Percentiles rank a stretch among this genome's conserved stretches.
phyloP scores from a whole-genome alignment of 2,797 vertebrate species.

The Myripristis murdjan region DNA sequence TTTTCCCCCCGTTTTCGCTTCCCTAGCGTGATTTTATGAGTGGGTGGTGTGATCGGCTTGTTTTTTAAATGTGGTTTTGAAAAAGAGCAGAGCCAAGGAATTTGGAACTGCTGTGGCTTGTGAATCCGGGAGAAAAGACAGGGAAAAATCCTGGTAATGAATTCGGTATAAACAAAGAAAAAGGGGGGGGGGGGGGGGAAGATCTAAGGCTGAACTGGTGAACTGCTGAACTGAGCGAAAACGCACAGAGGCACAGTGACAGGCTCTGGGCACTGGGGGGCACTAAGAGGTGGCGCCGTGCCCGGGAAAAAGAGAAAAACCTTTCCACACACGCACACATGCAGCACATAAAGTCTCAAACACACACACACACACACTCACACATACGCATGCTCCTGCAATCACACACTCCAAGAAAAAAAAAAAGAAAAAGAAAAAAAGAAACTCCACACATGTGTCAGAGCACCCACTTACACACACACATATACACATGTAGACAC shows the following conservation, averaged over 20 bases:
- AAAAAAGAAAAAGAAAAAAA: too few relatives aligned
- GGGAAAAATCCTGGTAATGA: conserved; percentile 79
- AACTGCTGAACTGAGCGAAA: conserved; percentile 68
- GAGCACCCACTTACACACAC: conserved; percentile 55
- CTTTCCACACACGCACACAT: conserved; percentile 72
- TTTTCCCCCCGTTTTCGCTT: conserved; percentile 59
- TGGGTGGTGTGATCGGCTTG: conserved; percentile 83
- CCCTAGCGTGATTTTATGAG: conserved; percentile 81
- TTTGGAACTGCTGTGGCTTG: conserved; percentile 85
- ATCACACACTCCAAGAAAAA: conserved; percentile 65
- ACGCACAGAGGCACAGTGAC: conserved; percentile 73
- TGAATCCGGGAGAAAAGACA: conserved; percentile 77
- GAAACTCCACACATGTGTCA: conserved; percentile 73
- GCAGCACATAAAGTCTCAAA: conserved; percentile 55
- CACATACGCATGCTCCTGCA: conserved; percentile 62
- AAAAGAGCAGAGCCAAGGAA: conserved; percentile 84
- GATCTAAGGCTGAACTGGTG: conserved; percentile 68
- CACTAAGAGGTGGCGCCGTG: conserved; percentile 77
- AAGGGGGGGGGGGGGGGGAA: neutral
- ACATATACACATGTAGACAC: conserved; percentile 4
- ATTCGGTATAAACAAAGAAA: conserved; percentile 82
- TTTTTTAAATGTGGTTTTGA: conserved; percentile 86
- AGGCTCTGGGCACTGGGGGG: conserved; percentile 82
- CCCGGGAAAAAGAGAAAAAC: conserved; percentile 67
- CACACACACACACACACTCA: too few relatives aligned